A percentile compares a stretch with the other conserved stretches of the same genome.
phyloP scores from a whole-genome alignment of 2,888 invertebrate genomes.

The Gasteruption jaculator region DNA sequence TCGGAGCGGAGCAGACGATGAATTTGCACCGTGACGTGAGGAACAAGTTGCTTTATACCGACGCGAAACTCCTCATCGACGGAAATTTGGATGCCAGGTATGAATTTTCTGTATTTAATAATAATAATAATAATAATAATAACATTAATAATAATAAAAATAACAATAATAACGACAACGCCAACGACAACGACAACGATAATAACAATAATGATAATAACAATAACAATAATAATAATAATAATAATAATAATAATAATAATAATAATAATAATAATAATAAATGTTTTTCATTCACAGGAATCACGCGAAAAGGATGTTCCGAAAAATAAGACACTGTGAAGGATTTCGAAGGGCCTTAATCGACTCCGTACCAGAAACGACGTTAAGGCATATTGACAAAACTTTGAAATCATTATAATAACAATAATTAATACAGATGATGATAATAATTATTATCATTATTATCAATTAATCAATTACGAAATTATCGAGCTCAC shows the following conservation, averaged over 20 bases:
- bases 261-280: too few relatives aligned
- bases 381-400: constrained; percentile 76
- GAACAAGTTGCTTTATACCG: constrained; percentile 73
- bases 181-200: too few relatives aligned
- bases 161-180: too few relatives aligned
- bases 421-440: constrained; percentile 13
- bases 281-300: constrained; percentile 44
- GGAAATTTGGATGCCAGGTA: constrained; percentile 82
- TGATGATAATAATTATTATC: too few relatives aligned
- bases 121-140: too few relatives aligned
- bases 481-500: neutral
- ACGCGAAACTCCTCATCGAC: constrained; percentile 80
- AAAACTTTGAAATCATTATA: constrained; percentile 68
- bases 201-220: too few relatives aligned
- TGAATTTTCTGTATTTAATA: constrained; percentile 16
- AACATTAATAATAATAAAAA: too few relatives aligned
- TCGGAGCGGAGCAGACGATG: constrained; percentile 71
- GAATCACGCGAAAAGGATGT: constrained; percentile 73
- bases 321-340: constrained; percentile 69
- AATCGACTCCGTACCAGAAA: constrained; percentile 74
- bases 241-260: too few relatives aligned
- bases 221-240: too few relatives aligned
- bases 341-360: constrained; percentile 72
- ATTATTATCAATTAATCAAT: constrained; percentile 5
- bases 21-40: constrained; percentile 72